Percentiles rank a stretch among this genome's conserved stretches.
These are phyloP conservation scores for Diuraphis noxia DNA, from an alignment of 1,140 invertebrate species.

Conservation along the genomic window DNA sequence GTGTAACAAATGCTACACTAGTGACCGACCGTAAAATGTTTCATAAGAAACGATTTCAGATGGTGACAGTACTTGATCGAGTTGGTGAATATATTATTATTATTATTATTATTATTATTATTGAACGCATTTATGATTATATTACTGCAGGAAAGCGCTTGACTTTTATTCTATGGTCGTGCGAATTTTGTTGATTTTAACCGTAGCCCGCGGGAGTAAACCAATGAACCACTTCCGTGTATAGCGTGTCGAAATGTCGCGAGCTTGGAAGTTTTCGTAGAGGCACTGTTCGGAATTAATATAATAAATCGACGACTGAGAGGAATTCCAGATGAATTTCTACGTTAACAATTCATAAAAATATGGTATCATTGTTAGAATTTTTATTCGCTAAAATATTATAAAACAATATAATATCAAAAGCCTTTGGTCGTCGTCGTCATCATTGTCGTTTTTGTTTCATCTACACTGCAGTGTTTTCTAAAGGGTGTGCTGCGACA, in stretches of 20 bases:
- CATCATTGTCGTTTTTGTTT: background rate
- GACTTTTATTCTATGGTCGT: background rate
- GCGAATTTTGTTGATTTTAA: background rate
- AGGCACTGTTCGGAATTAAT: background rate
- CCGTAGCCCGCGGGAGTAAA: background rate
- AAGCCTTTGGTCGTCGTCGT: background rate
- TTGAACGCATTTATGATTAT: background rate
- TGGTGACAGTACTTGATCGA: background rate
- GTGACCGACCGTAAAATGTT: too few species aligned
- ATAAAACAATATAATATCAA: background rate
- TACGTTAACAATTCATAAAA: too few species aligned
- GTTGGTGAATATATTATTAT: background rate
- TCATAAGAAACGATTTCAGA: background rate
- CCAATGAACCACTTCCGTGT: background rate
- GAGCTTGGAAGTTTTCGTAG: background rate
- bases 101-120: background rate
- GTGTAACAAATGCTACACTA: too few species aligned
- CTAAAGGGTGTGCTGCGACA: too few species aligned
- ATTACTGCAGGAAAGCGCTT: background rate
- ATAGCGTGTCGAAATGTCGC: background rate
- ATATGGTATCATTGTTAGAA: background rate
- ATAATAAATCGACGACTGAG: background rate
- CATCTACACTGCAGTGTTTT: too few species aligned
- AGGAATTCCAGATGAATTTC: background rate
- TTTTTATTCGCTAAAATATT: background rate